Evolutionary conservation across 2,888 invertebrate genomes (phyloP).

Genomic region (Encarsia formosa): DNA sequence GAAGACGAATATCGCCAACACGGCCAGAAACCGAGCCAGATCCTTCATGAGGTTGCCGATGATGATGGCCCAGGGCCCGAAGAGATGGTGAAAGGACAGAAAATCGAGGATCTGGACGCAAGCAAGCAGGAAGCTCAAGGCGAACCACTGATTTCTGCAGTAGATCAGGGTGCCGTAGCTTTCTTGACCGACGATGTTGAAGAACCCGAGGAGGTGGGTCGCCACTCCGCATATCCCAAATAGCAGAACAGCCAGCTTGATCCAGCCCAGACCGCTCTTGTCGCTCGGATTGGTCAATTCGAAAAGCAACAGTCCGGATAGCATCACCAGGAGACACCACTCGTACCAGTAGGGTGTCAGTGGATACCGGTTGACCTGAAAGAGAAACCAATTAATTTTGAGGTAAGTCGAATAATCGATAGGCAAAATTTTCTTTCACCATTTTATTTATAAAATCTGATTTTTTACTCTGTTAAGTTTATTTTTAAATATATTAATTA

Average conservation of each 20-base stretch:
- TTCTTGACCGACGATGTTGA: conserved; percentile 60
- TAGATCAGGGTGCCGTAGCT: conserved; percentile 88
- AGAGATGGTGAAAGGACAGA: conserved; percentile 96
- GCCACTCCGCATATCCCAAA: conserved; percentile 88
- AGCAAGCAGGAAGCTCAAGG: conserved; percentile 88
- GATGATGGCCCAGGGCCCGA: conserved; percentile 99
- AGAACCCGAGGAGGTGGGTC: conserved; percentile 77
- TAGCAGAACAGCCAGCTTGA: conserved; percentile 80
- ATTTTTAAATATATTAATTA: too few species aligned
- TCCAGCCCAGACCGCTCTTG: conserved; percentile 93
- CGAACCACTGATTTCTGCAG: conserved; percentile 94
- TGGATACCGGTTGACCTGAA: conserved; percentile 51
- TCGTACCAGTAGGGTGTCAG: conserved; percentile 93
- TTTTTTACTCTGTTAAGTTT: too few species aligned
- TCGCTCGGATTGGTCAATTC: conserved; percentile 98
- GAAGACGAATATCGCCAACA: conserved; percentile 94
- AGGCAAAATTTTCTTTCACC: too few species aligned
- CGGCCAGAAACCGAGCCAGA: conserved; percentile 93
- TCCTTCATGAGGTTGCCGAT: conserved; percentile 94
- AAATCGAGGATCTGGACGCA: conserved; percentile 98
- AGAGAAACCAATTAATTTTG: too few species aligned
- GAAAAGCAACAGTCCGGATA: conserved; percentile 89
- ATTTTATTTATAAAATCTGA: too few species aligned
- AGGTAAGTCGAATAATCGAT: neutral
- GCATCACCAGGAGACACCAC: conserved; percentile 90